Evolutionary conservation across 2,113 vertebrate species (phyloP).

Genomic region (Geococcyx californianus): DNA sequence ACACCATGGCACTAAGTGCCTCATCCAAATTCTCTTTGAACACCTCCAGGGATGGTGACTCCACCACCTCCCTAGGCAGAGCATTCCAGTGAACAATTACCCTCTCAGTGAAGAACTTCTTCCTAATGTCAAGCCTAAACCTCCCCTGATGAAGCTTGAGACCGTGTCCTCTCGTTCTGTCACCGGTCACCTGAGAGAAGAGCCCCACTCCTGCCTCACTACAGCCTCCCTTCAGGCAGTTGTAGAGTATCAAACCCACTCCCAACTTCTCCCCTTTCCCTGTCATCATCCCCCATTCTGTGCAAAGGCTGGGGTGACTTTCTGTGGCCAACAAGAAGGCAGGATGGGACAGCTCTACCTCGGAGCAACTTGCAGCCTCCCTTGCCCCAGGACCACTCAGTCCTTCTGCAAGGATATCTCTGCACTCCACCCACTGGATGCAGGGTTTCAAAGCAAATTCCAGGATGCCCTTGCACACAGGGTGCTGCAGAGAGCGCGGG

Average conservation of each 20-base stretch:
- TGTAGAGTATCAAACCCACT: background rate
- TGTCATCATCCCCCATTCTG: background rate
- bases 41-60: too few relatives aligned
- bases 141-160: too few relatives aligned
- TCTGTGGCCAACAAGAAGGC: background rate
- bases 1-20: too few relatives aligned
- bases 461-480: background rate
- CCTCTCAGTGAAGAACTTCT: too few relatives aligned
- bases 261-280: background rate
- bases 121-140: too few relatives aligned
- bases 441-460: background rate
- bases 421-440: background rate
- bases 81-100: too few relatives aligned
- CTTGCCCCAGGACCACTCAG: background rate
- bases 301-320: background rate
- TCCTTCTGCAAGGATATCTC: background rate
- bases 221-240: too few relatives aligned
- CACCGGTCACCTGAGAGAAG: too few relatives aligned
- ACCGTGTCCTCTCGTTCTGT: too few relatives aligned
- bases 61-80: too few relatives aligned
- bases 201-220: too few relatives aligned
- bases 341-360: background rate
- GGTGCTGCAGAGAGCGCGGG: accelerated
- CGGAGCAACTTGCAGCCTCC: background rate
- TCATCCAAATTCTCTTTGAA: too few relatives aligned